phyloP scores from a whole-genome alignment of 1,140 invertebrate species.

The Mycetomoellerius zeteki region DNA sequence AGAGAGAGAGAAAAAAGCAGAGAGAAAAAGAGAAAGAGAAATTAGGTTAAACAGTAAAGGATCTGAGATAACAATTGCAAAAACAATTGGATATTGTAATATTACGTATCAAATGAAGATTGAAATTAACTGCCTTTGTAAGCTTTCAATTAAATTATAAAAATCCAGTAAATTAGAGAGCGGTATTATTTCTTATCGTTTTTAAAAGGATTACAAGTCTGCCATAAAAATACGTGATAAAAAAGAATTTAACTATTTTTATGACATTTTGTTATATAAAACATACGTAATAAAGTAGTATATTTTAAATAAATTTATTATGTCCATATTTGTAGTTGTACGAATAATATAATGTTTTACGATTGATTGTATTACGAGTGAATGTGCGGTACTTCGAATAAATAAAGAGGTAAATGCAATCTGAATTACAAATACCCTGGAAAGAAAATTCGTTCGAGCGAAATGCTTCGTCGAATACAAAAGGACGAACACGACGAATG shows the following conservation, averaged over 20 bases:
- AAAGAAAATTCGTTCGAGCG: conserved; percentile 9
- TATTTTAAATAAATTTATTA: background rate
- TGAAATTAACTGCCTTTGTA: background rate
- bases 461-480: conserved; percentile 9
- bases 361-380: conserved; percentile 3
- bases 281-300: background rate
- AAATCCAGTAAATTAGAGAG: conserved; percentile 15
- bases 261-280: background rate
- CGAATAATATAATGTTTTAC: conserved; percentile 5
- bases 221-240: background rate
- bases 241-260: background rate
- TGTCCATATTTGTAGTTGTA: background rate
- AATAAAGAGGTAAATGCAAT: conserved; percentile 7
- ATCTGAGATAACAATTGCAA: background rate
- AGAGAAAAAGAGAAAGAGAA: background rate
- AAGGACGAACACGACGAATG: background rate
- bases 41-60: background rate
- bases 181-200: background rate
- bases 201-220: background rate
- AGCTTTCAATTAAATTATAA: conserved; percentile 4
- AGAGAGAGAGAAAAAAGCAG: background rate
- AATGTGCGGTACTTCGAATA: background rate
- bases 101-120: conserved; percentile 15
- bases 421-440: conserved; percentile 4
- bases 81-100: conserved; percentile 28